phyloP scores from a whole-genome alignment of 2,797 vertebrate species.

The Sandelia bainsii region DNA sequence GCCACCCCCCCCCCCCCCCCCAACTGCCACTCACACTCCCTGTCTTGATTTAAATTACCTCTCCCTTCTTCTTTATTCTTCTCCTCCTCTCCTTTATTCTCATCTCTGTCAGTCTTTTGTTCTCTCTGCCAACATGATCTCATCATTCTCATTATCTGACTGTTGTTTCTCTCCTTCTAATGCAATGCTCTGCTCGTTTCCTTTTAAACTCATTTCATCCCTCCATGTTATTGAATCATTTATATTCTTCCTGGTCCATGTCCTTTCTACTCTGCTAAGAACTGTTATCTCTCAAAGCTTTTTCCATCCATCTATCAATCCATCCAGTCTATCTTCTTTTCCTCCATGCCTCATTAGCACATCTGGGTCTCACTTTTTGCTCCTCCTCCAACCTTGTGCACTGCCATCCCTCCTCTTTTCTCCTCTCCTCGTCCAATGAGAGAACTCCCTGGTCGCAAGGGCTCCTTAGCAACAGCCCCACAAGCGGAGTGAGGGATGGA shows the following conservation, averaged over 20 bases:
- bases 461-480: slow-evolving; percentile 85
- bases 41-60: slow-evolving; percentile 36
- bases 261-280: not conserved
- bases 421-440: slow-evolving; percentile 75
- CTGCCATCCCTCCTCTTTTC: slow-evolving; percentile 31
- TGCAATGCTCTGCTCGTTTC: not conserved
- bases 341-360: slow-evolving; percentile 56
- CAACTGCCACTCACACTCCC: not conserved
- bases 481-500: slow-evolving; percentile 49
- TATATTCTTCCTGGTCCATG: not conserved
- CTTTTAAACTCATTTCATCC: not conserved
- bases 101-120: slow-evolving; percentile 42
- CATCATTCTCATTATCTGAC: slow-evolving; percentile 7
- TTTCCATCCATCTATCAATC: not conserved
- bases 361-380: slow-evolving; percentile 53
- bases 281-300: not conserved
- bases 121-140: not conserved
- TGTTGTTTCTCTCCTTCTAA: slow-evolving; percentile 1
- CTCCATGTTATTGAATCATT: not conserved
- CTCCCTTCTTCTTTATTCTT: slow-evolving; percentile 1
- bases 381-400: slow-evolving; percentile 14
- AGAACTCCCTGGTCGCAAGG: slow-evolving; percentile 66
- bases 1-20: no score
- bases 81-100: slow-evolving; percentile 17
- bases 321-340: not conserved